Percentiles rank a stretch among this genome's conserved stretches.
Evolutionary conservation across 2,113 vertebrate species (phyloP).

Genomic region (Thunnus thynnus): DNA sequence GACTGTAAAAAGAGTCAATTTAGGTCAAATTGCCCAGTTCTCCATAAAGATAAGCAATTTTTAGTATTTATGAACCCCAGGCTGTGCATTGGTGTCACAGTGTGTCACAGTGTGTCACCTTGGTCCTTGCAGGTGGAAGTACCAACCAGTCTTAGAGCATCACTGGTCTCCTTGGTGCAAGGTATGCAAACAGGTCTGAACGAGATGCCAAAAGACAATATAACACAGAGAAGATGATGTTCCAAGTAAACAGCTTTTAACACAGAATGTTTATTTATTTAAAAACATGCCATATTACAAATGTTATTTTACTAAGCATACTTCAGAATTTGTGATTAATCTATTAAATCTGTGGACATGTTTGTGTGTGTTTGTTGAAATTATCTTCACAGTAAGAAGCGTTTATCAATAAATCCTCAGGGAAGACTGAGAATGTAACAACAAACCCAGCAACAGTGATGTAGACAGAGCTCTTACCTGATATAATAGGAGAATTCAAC

Average conservation of each 20-base stretch:
- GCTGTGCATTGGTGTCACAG: background rate
- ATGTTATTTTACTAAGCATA: no score
- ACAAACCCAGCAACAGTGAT: background rate
- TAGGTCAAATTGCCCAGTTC: no score
- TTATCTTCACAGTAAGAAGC: background rate
- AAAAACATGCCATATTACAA: background rate
- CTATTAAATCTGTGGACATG: no score
- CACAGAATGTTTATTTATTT: background rate
- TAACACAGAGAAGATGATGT: background rate
- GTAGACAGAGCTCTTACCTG: slow-evolving; percentile 57
- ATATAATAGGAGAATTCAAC: background rate
- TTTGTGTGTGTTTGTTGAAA: background rate
- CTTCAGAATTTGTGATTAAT: no score
- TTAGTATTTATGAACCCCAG: no score
- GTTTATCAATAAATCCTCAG: background rate
- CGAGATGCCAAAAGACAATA: slow-evolving; percentile 6
- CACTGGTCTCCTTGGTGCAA: slow-evolving; percentile 80
- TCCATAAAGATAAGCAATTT: background rate
- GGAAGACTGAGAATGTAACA: background rate
- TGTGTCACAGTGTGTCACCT: slow-evolving; percentile 54
- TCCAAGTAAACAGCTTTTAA: background rate
- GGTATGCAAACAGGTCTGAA: slow-evolving; percentile 85
- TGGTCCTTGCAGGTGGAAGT: slow-evolving; percentile 75
- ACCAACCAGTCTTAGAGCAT: slow-evolving; percentile 66
- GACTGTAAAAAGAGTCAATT: no score